Conservation (phyloP, 2,888 invertebrate species). For the Allacma fusca region DNA sequence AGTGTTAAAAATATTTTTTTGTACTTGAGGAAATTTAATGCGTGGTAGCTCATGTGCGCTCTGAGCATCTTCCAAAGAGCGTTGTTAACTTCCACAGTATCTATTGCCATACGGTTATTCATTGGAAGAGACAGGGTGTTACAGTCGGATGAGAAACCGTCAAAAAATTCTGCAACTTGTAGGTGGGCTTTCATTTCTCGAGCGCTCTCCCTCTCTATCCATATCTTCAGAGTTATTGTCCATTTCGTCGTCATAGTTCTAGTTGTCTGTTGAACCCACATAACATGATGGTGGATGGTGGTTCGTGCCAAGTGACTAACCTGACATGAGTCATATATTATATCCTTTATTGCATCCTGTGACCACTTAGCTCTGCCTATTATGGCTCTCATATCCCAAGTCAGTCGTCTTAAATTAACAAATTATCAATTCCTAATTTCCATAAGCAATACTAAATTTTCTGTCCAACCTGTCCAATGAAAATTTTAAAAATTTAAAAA, state of each 20-base stretch:
- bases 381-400: slow-evolving; percentile 23
- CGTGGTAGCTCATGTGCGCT: not conserved
- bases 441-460: slow-evolving; percentile 20
- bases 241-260: not conserved
- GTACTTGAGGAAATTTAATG: not conserved
- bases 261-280: not conserved
- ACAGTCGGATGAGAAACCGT: slow-evolving; percentile 6
- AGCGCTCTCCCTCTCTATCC: not conserved
- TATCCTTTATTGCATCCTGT: slow-evolving; percentile 13
- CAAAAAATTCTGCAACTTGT: slow-evolving; percentile 5
- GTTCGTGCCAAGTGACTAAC: slow-evolving; percentile 31
- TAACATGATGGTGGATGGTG: no score
- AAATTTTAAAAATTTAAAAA: no score
- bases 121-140: not conserved
- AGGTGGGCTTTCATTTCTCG: not conserved
- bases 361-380: slow-evolving; percentile 27
- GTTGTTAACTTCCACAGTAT: not conserved
- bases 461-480: not conserved
- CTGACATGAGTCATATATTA: slow-evolving; percentile 38
- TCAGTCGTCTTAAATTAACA: slow-evolving; percentile 19
- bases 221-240: slow-evolving; percentile 1
- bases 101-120: not conserved
- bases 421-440: slow-evolving; percentile 38
- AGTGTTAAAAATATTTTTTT: slow-evolving; percentile 1
- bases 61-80: not conserved